Evolutionary conservation across 2,797 vertebrate species (phyloP), one percentile per base, ranked within the genome.

Genomic region (Pelodytes ibericus): DNA sequence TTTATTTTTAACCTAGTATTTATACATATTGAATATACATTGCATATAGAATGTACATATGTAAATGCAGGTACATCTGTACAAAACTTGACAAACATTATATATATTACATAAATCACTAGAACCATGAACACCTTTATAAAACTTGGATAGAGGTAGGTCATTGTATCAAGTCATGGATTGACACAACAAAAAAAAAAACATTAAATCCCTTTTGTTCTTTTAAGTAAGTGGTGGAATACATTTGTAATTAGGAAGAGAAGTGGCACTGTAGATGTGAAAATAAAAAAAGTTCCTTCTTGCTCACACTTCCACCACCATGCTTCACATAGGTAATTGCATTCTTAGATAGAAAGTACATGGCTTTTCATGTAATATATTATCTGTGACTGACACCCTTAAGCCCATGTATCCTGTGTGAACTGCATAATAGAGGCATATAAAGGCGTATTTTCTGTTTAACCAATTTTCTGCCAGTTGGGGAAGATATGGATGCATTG

Each of bases 311-410:
- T 72, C 39, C 36, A 72, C 53, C 63, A 60, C 69, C 41, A 57
- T 27, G 61, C 70, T 44, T 72, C 25, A 64, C 77, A 69, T 79
- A 74, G 63, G 71, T 79, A 79, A 79, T 69, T 79, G 77, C 72
- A 74, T 79, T 79, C 77, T 79, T 79, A 79, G 77, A 72, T 72
- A 72, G 44, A 72, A 79, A 79, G 77, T 73, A 73, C 77, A 79
- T 69, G 71, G 77, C 63, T 60, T 79, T 79, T 73, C 71, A 33
- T 68, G 71, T 79, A 79, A 79, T 79, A 69, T 79, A 79, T 79
- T 79, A 79, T 79, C 77, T 74, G 77, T 73, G 71, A 79, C 71
- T 79, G 77, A 79, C 77, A 79, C 77, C 77, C 77, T 68, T 79
- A 79, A 79, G 77, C 77, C 71, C 69, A 79, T 74, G 77, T 74